Conservation (phyloP, 2,888 invertebrate genomes). For the Caenorhabditis japonica region DNA sequence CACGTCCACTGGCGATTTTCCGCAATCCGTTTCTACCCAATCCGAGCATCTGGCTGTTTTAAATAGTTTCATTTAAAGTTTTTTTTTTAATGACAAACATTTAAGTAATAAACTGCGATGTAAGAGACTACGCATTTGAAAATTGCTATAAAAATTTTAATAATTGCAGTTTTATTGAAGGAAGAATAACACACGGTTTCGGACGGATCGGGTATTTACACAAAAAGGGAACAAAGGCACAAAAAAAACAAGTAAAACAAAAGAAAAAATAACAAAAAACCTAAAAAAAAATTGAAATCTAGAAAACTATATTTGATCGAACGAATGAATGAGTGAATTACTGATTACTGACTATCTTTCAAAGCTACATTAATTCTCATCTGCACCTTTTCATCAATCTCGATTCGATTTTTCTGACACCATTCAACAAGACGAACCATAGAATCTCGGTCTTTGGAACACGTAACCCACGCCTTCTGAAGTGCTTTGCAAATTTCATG, state of each 20-base stretch:
- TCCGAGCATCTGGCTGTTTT: constrained; percentile 50
- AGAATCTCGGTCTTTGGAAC: constrained; percentile 24
- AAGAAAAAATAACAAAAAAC: constrained; percentile 9
- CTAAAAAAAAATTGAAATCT: constrained; percentile 17
- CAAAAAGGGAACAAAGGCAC: constrained; percentile 28
- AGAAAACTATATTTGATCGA: constrained; percentile 8
- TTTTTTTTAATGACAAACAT: not conserved
- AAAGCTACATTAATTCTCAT: constrained; percentile 4
- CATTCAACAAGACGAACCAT: constrained; percentile 24
- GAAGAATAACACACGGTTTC: not conserved
- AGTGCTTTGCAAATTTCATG: constrained; percentile 30
- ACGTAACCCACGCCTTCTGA: constrained; percentile 45
- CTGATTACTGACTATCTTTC: too few species aligned
- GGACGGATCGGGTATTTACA: constrained; percentile 13
- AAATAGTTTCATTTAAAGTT: not conserved
- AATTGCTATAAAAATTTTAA: too few species aligned
- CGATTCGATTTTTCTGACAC: constrained; percentile 43
- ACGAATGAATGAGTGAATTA: too few species aligned
- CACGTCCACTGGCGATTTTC: constrained; percentile 18
- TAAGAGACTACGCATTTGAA: too few species aligned
- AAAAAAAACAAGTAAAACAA: constrained; percentile 39
- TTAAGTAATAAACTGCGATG: too few species aligned
- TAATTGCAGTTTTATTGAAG: constrained; percentile 1
- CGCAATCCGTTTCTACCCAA: constrained; percentile 46
- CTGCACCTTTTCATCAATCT: constrained; percentile 37